Conservation (phyloP, 2,113 vertebrate genomes). For the Paraplagusia blochii region DNA sequence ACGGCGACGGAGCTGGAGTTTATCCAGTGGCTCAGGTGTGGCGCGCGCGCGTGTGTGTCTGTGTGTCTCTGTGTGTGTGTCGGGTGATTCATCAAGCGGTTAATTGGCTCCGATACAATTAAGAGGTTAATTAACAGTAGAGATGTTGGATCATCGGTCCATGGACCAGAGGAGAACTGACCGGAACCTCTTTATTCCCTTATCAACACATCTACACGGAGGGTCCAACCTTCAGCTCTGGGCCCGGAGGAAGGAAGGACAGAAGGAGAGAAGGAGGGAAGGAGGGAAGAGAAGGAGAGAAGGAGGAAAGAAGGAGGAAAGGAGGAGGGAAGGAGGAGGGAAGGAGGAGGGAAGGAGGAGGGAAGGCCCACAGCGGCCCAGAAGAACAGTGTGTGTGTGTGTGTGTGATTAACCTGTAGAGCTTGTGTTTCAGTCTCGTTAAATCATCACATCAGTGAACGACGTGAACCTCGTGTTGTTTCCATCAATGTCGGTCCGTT, state of each 20-base stretch:
- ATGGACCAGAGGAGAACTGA: neutral
- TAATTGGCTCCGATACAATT: constrained; percentile 58
- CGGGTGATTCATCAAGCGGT: constrained; percentile 46
- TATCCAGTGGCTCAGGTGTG: constrained; percentile 23
- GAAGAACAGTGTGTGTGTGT: too few relatives aligned
- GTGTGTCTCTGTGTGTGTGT: neutral
- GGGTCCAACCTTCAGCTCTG: too few relatives aligned
- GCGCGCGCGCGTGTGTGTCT: neutral
- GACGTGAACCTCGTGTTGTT: too few relatives aligned
- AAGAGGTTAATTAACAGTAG: constrained; percentile 39
- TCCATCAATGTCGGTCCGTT: too few relatives aligned
- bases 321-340: neutral
- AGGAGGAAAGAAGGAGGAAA: neutral
- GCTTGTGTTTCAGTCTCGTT: too few relatives aligned
- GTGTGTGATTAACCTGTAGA: too few relatives aligned
- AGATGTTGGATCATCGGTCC: constrained; percentile 36
- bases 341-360: too few relatives aligned
- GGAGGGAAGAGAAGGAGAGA: neutral
- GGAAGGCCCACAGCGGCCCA: too few relatives aligned
- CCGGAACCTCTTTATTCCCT: too few relatives aligned
- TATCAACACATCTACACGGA: too few relatives aligned
- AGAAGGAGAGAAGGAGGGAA: neutral
- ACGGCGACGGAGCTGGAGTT: neutral
- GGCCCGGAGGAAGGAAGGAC: neutral
- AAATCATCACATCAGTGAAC: too few relatives aligned